Percentiles rank a stretch among this genome's conserved stretches.
Conservation (phyloP, 1,140 invertebrate genomes). For the Musca domestica region DNA sequence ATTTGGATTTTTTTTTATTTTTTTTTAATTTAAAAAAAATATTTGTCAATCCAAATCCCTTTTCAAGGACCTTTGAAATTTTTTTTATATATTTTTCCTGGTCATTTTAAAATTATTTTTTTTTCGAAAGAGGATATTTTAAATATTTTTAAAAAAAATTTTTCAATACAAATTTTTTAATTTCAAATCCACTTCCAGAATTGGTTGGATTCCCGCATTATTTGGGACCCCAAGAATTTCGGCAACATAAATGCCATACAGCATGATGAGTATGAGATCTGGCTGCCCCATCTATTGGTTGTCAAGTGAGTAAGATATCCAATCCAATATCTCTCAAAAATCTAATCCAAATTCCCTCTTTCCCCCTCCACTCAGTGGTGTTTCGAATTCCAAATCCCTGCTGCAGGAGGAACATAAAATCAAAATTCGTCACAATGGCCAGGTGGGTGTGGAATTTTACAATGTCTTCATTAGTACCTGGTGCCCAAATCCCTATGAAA, state of each 20-base stretch:
- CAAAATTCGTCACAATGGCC: conserved; percentile 38
- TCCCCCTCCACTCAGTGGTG: background rate
- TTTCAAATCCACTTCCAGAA: too few species aligned
- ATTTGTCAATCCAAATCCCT: too few species aligned
- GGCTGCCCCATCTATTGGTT: conserved; percentile 37
- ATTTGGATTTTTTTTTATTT: too few species aligned
- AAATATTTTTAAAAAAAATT: background rate
- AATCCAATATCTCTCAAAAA: background rate
- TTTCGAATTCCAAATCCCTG: too few species aligned
- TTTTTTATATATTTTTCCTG: background rate
- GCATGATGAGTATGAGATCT: conserved; percentile 33
- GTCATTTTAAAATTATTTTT: background rate
- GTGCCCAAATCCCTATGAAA: conserved; percentile 41
- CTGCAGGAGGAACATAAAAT: conserved; percentile 28
- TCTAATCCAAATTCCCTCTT: too few species aligned
- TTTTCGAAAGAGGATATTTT: too few species aligned
- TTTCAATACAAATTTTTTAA: background rate
- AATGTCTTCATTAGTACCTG: conserved; percentile 38
- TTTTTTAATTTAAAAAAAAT: too few species aligned
- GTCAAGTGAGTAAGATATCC: conserved; percentile 32
- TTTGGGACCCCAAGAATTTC: conserved; percentile 35
- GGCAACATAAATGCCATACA: conserved; percentile 27
- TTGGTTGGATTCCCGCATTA: conserved; percentile 37
- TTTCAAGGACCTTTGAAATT: background rate
- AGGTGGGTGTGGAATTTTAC: conserved; percentile 31